Base-by-base conservation (phyloP, 2,113 vertebrate genomes). In the Protobothrops mucrosquamatus region DNA sequence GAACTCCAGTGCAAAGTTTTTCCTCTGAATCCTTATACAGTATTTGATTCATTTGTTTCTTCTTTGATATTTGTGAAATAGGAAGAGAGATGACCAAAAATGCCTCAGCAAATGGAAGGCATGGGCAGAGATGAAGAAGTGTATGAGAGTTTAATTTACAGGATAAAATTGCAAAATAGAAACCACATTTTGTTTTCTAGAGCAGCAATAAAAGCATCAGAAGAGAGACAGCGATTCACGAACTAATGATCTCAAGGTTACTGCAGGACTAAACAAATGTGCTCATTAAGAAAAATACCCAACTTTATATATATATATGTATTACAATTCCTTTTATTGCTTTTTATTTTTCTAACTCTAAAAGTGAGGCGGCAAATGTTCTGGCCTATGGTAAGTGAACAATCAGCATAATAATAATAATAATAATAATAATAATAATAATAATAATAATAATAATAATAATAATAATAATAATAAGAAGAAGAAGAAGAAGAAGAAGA, bases 181-280 rank as follows among this genome's bases (percentile, higher is more conserved):
- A n/a, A 26, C 59, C 51, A 57, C 56, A 18, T 34, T 86, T 86
- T 90, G 26, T 0, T 46, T 55, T 93, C 43, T 94, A 97, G 96
- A 95, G 56, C 81, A 95, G 93, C 81, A 91, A 94, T 89, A 92
- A 93, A 94, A 93, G 64, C 74, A 96, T 96, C 93, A 90, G 88
- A 95, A 96, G 95, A 85, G 74, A 93, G 91, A 97, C 96, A 95
- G 86, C 91, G 97, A 96, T 96, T 95, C 97, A 57, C 39, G 96
- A 93, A 29, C 48, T 92, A 95, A 96, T 94, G 93, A 24, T 96
- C 94, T 94, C 92, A 94, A 95, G 94, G 18, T 34, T 94, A 93
- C 1, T 0, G 14, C 51, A 94, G 11, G 74, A 96, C 95, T 94
- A 94, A 91, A 96, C 48, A 93, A 93, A 94, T 87, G 87, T 0